phyloP scores from a whole-genome alignment of 2,888 invertebrate species.

The Eilema griseolum region DNA sequence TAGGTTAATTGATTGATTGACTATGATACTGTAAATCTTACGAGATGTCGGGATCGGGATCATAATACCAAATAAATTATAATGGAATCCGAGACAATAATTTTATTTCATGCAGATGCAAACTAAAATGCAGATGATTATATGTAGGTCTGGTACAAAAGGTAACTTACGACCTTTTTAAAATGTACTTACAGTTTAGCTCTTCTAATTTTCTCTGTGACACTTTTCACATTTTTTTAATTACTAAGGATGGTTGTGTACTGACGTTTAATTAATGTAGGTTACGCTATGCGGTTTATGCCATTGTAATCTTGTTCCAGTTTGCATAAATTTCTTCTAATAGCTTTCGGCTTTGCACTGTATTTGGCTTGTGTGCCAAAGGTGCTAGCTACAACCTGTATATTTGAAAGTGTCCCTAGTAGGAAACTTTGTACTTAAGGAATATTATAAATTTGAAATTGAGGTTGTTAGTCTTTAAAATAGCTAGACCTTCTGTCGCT shows the following conservation, averaged over 20 bases:
- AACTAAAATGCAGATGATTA: no score
- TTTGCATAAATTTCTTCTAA: slow-evolving; percentile 35
- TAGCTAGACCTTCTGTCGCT: no score
- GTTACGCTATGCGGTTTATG: slow-evolving; percentile 18
- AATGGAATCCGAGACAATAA: no score
- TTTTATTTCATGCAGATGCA: no score
- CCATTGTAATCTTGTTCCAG: slow-evolving; percentile 38
- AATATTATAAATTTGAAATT: slow-evolving; percentile 12
- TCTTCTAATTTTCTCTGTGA: slow-evolving; percentile 5
- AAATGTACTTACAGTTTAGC: not conserved
- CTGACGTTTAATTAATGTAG: slow-evolving; percentile 26
- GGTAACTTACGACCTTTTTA: not conserved
- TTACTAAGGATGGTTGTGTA: not conserved
- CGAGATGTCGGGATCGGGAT: no score
- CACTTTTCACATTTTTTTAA: slow-evolving; percentile 6
- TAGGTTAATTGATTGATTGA: no score
- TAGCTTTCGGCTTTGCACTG: slow-evolving; percentile 31
- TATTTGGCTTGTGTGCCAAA: slow-evolving; percentile 36
- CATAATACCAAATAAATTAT: no score
- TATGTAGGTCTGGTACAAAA: no score
- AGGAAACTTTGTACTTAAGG: no score
- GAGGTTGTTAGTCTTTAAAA: no score
- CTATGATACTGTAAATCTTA: no score
- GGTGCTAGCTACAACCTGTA: slow-evolving; percentile 2
- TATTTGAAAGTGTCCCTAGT: no score